Percentiles rank a stretch among this genome's conserved stretches.
phyloP scores from a whole-genome alignment of 2,888 invertebrate genomes.

The Orthosia incerta region DNA sequence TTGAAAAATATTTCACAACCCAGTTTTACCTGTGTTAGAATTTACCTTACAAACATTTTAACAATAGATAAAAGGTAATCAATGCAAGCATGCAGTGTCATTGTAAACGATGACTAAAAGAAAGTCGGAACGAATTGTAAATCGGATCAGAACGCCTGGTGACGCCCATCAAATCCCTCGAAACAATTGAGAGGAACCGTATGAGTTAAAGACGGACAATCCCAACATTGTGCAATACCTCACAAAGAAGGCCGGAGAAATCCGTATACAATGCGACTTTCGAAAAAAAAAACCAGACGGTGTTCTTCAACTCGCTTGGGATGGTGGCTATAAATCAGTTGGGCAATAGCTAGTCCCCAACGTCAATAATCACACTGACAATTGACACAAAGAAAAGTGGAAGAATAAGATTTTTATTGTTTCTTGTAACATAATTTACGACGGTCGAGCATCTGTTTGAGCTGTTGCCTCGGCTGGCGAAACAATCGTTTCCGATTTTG shows the following conservation, averaged over 20 bases:
- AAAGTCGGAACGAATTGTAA: slow-evolving; percentile 89
- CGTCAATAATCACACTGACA: slow-evolving; percentile 76
- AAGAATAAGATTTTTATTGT: slow-evolving; percentile 69
- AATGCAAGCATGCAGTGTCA: slow-evolving; percentile 67
- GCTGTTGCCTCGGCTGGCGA: slow-evolving; percentile 57
- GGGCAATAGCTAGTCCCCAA: slow-evolving; percentile 75
- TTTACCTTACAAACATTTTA: slow-evolving; percentile 23
- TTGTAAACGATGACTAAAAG: slow-evolving; percentile 80
- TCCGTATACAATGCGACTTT: slow-evolving; percentile 83
- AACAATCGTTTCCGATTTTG: slow-evolving; percentile 44
- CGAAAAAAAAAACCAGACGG: slow-evolving; percentile 78
- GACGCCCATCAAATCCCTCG: slow-evolving; percentile 85
- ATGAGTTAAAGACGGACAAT: slow-evolving; percentile 80
- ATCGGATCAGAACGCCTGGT: slow-evolving; percentile 84
- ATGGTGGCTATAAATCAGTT: slow-evolving; percentile 85
- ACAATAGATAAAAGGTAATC: slow-evolving; percentile 42
- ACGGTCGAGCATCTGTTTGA: slow-evolving; percentile 68
- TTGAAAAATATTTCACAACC: neutral
- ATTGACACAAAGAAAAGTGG: slow-evolving; percentile 66
- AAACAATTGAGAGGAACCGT: slow-evolving; percentile 85
- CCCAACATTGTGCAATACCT: slow-evolving; percentile 85
- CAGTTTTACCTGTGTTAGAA: slow-evolving; percentile 3
- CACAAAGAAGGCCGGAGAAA: slow-evolving; percentile 88
- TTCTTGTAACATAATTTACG: slow-evolving; percentile 71
- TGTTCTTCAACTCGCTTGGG: slow-evolving; percentile 75